Evolutionary conservation across 2,113 vertebrate genomes (phyloP).

Genomic region (Indicator maculatus): DNA sequence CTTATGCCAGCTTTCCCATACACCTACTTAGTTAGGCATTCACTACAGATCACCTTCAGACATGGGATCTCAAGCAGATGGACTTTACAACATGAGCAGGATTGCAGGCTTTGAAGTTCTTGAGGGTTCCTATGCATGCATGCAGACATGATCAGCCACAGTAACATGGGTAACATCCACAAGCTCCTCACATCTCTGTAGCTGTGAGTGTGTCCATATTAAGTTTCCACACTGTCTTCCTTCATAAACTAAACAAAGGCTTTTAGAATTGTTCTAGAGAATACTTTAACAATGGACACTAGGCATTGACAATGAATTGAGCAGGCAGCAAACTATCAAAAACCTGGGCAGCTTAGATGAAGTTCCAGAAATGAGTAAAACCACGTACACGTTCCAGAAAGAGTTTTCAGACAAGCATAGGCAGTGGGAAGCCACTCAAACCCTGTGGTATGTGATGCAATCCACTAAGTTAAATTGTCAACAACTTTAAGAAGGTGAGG

Average conservation of each 20-base stretch:
- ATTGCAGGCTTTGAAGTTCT: neutral
- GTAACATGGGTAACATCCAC: neutral
- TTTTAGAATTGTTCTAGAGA: neutral
- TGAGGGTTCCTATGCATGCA: neutral
- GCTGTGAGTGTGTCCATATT: neutral
- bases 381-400: accelerated
- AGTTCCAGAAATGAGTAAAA: neutral
- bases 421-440: neutral
- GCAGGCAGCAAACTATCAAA: neutral
- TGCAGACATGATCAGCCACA: neutral
- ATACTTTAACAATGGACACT: neutral
- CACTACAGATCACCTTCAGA: neutral
- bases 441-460: neutral
- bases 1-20: neutral
- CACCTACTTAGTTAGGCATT: neutral
- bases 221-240: neutral
- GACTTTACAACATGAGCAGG: neutral
- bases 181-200: neutral
- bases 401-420: neutral
- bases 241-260: neutral
- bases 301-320: neutral
- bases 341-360: neutral
- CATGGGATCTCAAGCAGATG: neutral
- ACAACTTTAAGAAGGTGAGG: neutral
- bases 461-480: neutral